These are phyloP conservation scores for Eulemur rubriventer DNA, from an alignment of 2,797 vertebrate species.

Conservation along the genomic window DNA sequence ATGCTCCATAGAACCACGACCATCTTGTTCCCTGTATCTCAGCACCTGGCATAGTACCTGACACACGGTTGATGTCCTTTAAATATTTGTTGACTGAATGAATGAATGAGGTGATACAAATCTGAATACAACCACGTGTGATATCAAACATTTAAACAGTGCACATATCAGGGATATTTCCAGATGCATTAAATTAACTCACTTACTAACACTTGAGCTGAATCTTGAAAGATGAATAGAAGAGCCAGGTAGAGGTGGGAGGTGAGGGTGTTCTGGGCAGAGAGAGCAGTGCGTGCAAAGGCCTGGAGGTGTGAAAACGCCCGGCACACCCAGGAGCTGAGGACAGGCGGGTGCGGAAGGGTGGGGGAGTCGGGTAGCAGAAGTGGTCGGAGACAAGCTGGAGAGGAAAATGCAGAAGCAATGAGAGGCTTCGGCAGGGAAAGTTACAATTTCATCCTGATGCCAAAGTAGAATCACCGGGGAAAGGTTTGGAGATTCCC, in stretches of 20 bases:
- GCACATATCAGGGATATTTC: not conserved
- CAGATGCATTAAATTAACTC: not conserved
- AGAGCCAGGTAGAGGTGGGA: not conserved
- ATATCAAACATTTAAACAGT: not conserved
- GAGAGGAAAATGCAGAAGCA: not conserved
- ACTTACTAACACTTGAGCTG: not conserved
- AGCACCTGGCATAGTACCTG: not conserved
- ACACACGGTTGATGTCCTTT: not conserved
- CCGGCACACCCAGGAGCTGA: not conserved
- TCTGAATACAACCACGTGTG: not conserved
- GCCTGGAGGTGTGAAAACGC: not conserved
- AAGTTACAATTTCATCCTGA: not conserved
- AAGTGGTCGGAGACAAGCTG: not conserved
- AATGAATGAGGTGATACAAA: not conserved
- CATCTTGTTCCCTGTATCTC: not conserved
- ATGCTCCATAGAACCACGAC: not conserved
- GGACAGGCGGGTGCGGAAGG: not conserved
- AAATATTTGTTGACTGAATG: not conserved
- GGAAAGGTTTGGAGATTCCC: not conserved
- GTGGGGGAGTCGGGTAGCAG: rapidly evolving
- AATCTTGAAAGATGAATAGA: not conserved
- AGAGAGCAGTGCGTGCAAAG: not conserved
- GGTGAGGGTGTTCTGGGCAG: not conserved
- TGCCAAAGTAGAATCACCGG: not conserved
- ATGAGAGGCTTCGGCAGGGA: not conserved